Evolutionary conservation across 2,797 vertebrate species (phyloP), one percentile per base, ranked within the genome.

Genomic region (Melanotaenia parkinsoni): DNA sequence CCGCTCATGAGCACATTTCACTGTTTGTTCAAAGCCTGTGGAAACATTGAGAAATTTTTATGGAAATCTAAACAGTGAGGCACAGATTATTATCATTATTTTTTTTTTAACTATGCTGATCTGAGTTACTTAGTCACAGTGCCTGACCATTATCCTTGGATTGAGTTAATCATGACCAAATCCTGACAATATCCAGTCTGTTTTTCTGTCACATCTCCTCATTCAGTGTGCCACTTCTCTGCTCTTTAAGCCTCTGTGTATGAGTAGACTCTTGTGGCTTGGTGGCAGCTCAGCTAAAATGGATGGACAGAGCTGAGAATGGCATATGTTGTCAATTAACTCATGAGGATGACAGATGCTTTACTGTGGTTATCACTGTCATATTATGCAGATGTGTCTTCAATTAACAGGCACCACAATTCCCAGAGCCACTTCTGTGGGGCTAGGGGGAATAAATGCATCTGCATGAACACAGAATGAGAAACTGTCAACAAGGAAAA

Each of bases 1-100:
- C 7, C 97, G 94, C 88, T 98, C 97, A 0, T 99, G 98, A 69
- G 97, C 94, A 50, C 98, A 99, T 77, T 99, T 99, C 74, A 99
- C 93, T 0, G 96, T 95, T 91, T 96, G 94, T 73, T 93, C 70
- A 16, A 95, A 93, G 47, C 92, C 94, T 95, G 24, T 13, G n/a
- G 40, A 59, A 77, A 9, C 26, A 58, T 67, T 67, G 63, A 5
- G 43, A 45, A 6, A 20, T 37, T 5, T 24, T 24, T 33, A 13
- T 12, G 1, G 40, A 73, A 1, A 63, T 76, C 75, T 54, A 50
- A 53, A 66, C 59, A 1, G 0, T 22, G 8, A 78, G 16, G 40
- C 13, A 8, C 45, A n/a, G 3, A 12, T 3, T 38, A 30, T 30
- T 5, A 30, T 30, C 37, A 5, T 43, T 43, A 18, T 45, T 45